Percentiles rank a stretch among this genome's conserved stretches.
These are phyloP conservation scores for Python bivittatus DNA, from an alignment of 2,113 vertebrate species.

Conservation along the genomic window DNA sequence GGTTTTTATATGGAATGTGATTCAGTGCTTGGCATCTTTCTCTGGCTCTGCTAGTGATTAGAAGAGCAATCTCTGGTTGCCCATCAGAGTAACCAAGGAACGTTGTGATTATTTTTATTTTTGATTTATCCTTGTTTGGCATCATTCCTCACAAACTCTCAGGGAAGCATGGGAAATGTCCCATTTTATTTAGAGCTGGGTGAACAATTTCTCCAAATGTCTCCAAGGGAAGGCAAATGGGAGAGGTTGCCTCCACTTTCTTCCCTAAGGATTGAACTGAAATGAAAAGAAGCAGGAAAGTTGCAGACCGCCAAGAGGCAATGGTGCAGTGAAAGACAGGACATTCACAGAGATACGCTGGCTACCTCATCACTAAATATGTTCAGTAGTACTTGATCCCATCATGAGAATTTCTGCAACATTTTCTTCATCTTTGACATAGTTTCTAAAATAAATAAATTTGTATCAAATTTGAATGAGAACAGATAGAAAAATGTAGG, in stretches of 20 bases:
- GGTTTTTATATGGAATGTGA: background rate
- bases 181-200: background rate
- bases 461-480: background rate
- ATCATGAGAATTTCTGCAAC: background rate
- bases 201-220: background rate
- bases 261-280: background rate
- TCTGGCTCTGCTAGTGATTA: background rate
- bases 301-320: background rate
- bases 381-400: background rate
- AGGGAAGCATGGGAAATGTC: background rate
- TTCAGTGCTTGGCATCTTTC: background rate
- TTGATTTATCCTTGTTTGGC: background rate
- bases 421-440: background rate
- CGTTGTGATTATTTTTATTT: background rate
- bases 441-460: background rate
- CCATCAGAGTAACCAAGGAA: background rate
- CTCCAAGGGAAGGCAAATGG: background rate
- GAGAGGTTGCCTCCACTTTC: background rate
- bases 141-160: background rate
- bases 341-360: background rate
- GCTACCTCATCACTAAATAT: background rate
- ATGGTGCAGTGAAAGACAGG: background rate
- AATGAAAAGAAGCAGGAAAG: background rate
- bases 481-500: background rate
- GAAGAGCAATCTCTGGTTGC: background rate